Conservation (phyloP, 2,113 vertebrate species). For the Neodon shergylaensis region DNA sequence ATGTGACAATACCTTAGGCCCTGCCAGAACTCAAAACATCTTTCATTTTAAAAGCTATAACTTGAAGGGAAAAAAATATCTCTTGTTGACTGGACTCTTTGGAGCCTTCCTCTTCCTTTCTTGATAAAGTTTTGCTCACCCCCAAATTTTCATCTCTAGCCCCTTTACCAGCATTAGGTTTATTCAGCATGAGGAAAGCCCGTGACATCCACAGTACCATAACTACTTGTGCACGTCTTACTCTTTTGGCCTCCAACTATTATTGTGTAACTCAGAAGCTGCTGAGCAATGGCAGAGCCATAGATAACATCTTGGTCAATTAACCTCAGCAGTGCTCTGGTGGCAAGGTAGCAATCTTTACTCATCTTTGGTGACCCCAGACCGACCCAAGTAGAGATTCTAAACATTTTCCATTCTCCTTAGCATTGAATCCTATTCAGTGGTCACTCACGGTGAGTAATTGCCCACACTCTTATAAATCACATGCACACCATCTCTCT, state of each 20-base stretch:
- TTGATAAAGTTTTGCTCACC: not conserved
- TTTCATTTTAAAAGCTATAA: not conserved
- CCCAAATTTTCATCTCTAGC: not conserved
- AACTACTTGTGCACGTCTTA: not conserved
- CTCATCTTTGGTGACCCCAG: constrained; percentile 26
- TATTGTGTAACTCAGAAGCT: not conserved
- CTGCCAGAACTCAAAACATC: not conserved
- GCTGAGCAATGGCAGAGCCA: constrained; percentile 19
- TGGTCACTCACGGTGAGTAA: not conserved
- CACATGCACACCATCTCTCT: not conserved
- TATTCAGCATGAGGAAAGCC: not conserved
- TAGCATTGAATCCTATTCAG: constrained; percentile 6
- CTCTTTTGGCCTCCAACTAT: not conserved
- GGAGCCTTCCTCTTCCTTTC: not conserved
- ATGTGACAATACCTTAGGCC: not conserved
- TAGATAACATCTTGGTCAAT: constrained; percentile 31
- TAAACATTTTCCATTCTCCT: not conserved
- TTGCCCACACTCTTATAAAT: not conserved
- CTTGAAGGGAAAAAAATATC: not conserved
- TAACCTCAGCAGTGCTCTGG: constrained; percentile 52
- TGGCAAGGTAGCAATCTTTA: not conserved
- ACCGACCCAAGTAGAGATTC: not conserved
- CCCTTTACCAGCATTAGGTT: not conserved
- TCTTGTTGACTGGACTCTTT: not conserved
- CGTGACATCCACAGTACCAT: not conserved